Evolutionary conservation across 2,888 invertebrate species (phyloP), one percentile per base, ranked within the genome.

Genomic region (Cataglyphis rosenhaueri): DNA sequence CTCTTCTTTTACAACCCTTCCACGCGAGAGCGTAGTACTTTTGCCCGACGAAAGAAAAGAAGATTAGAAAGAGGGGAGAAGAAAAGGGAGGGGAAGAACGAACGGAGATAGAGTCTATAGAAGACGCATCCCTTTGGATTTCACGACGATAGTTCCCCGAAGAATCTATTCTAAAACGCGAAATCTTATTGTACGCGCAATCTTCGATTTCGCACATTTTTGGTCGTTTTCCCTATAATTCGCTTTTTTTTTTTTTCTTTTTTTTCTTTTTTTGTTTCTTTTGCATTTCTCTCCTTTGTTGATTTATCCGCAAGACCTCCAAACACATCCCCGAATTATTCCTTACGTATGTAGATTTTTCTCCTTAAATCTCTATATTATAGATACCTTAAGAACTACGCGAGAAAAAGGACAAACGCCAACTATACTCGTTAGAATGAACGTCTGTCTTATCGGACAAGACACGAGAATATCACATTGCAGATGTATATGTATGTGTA

Each of bases 391-490:
- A 87, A 66, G 66, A 84, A 38, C 85, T 89, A 89, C 82, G 83
- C 85, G 83, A 85, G 84, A 85, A 83, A 74, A 85, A 86, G 85
- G 78, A 85, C 89, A 85, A 89, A 87, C 85, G 85, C 84, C 86
- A 86, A 88, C 85, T 89, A 88, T 87, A 82, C 88, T 90, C 91
- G 78, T 91, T 91, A 92, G 89, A 92, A 93, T 84, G 92, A 93
- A 93, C 92, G 92, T 93, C 93, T 93, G 93, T 92, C 93, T 76
- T 76, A 93, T 93, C 91, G 90, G 93, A 94, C 94, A 94, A 94
- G 93, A 94, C 94, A 94, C 94, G 93, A 94, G 93, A 93, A 93
- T 94, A 94, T 94, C 93, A 94, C 94, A 94, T 93, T 92, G 92
- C 92, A 91, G 92, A 92, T 92, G 92, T 93, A 91, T 92, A 84